Conservation (phyloP, 2,113 vertebrate genomes). For the Oenanthe oenanthe region DNA sequence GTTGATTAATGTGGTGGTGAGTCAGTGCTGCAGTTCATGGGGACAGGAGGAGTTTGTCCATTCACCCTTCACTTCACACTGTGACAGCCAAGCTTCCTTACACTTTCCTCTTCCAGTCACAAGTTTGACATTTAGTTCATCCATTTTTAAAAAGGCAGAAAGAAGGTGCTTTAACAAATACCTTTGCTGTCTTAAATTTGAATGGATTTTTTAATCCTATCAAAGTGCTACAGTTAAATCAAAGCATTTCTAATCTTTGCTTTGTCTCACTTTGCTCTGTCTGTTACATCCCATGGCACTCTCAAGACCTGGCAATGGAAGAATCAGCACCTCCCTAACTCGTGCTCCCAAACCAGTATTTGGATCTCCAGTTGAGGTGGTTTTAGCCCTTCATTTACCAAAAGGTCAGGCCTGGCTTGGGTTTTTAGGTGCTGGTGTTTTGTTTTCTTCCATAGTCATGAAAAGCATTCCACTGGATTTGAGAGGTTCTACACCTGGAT, state of each 20-base stretch:
- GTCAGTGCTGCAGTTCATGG: background rate
- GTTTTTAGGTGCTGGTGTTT: background rate
- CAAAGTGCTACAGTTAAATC: background rate
- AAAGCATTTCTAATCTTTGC: background rate
- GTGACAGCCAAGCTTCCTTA: background rate
- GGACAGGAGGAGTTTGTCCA: background rate
- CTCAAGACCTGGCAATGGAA: background rate
- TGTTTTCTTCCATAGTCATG: background rate
- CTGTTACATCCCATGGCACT: background rate
- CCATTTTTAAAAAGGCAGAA: background rate
- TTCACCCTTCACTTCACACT: background rate
- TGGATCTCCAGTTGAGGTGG: background rate
- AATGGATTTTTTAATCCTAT: background rate
- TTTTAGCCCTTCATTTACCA: slow-evolving; percentile 2
- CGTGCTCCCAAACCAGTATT: background rate
- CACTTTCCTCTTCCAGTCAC: background rate
- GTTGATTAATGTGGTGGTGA: background rate
- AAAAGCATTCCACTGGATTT: slow-evolving; percentile 6
- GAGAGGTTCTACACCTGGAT: slow-evolving; percentile 18
- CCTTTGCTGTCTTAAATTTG: background rate
- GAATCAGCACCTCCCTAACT: slow-evolving; percentile 4
- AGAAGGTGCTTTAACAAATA: background rate
- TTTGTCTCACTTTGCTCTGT: background rate
- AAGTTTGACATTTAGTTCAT: background rate
- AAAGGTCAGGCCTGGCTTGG: slow-evolving; percentile 47